Evolutionary conservation across 2,888 invertebrate genomes (phyloP), one percentile per base, ranked within the genome.

Genomic region (Cyaniris semiargus): DNA sequence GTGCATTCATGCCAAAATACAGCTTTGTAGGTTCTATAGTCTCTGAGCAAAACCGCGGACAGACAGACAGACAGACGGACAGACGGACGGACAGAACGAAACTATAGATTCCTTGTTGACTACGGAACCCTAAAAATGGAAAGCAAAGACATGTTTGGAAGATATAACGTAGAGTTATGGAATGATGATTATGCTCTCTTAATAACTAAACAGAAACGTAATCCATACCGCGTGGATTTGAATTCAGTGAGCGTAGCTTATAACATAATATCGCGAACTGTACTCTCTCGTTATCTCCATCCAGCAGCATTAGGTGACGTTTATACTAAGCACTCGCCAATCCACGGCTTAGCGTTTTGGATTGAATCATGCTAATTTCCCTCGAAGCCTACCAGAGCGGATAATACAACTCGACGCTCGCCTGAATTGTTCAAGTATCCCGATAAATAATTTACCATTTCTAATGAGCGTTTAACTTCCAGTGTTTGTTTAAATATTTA

Each of bases 291-390:
- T 76, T 71, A 56, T 78, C 74, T 71, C 77, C 75, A 76, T 71
- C 77, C 78, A 77, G 77, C 76, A 75, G 76, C 78, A 80, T 78
- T 78, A 79, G 76, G 38, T 53, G 71, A 66, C 76, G 75, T 77
- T 78, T 72, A 78, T 71, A 78, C 76, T 79, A 80, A 80, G 79
- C 80, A 80, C 79, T 79, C 78, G 81, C 79, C 78, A 82, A 78
- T 80, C 80, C 79, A 71, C 79, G 79, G 79, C 71, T 78, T 79
- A 78, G 75, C 78, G 78, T 79, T 79, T 78, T 31, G 78, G 71
- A 77, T 79, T 78, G 76, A 79, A 80, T 78, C 79, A 79, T 78
- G 78, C 77, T 79, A 79, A 81, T 81, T 76, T 75, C 76, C 53
- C 77, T 74, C 78, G 76, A 78, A 77, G 66, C 75, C 76, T 71